A percentile compares a stretch with the other conserved stretches of the same genome.
Conservation (phyloP, 2,113 vertebrate species). For the Caloenas nicobarica region DNA sequence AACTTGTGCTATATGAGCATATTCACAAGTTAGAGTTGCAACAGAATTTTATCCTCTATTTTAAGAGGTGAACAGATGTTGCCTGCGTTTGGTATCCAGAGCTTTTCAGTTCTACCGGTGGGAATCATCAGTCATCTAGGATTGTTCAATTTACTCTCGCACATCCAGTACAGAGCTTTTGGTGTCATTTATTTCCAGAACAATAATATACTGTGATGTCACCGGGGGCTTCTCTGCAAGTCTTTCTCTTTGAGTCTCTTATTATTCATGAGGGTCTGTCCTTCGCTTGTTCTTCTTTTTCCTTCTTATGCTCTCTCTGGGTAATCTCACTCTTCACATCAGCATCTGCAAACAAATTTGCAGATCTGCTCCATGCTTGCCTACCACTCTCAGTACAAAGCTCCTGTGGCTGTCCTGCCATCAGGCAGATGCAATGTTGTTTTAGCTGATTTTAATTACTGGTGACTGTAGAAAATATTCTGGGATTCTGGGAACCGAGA, state of each 20-base stretch:
- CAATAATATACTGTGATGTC: neutral
- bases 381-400: neutral
- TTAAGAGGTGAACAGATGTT: neutral
- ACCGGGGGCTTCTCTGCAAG: neutral
- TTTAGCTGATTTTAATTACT: conserved; percentile 23
- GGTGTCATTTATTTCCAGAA: neutral
- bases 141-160: neutral
- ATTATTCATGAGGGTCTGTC: neutral
- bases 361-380: neutral
- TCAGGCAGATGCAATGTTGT: neutral
- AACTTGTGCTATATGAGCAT: neutral
- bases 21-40: neutral
- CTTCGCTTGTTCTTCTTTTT: neutral
- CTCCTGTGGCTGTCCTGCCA: neutral
- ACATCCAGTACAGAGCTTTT: neutral
- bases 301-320: neutral
- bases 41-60: neutral
- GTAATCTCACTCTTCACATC: neutral
- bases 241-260: neutral
- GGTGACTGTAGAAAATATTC: neutral
- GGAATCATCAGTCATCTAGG: neutral
- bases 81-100: neutral
- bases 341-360: neutral
- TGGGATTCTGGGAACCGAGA: neutral
- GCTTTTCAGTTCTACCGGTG: neutral